Evolutionary conservation across 2,888 invertebrate genomes (phyloP).

Genomic region (Criorhina ranunculi): DNA sequence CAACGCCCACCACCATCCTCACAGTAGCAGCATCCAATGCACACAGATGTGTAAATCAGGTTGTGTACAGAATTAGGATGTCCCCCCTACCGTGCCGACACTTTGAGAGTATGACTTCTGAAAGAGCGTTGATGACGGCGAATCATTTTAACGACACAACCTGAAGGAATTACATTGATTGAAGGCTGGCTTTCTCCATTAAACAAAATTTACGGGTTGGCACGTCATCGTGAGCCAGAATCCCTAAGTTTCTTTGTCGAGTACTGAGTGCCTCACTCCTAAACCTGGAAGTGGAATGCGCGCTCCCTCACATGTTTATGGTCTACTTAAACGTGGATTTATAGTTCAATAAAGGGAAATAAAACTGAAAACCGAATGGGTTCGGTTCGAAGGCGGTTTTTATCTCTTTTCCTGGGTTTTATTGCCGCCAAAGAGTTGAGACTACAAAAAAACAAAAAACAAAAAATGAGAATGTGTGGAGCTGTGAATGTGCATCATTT

Average conservation of each 20-base stretch:
- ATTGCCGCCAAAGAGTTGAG: conserved; percentile 62
- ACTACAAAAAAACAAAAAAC: too few relatives aligned
- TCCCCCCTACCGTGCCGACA: conserved; percentile 13
- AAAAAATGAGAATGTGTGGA: neutral
- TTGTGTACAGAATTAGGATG: conserved; percentile 56
- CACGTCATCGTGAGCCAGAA: conserved; percentile 56
- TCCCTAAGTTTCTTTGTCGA: conserved; percentile 10
- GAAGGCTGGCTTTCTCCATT: conserved; percentile 59
- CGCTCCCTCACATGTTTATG: conserved; percentile 65
- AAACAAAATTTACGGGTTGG: conserved; percentile 62
- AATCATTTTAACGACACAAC: conserved; percentile 63
- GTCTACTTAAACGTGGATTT: conserved; percentile 67
- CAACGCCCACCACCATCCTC: conserved; percentile 41
- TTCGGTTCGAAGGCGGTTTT: conserved; percentile 53
- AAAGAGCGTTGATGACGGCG: conserved; percentile 20
- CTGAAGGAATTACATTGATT: conserved; percentile 69
- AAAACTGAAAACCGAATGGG: conserved; percentile 60
- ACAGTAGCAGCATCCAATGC: neutral
- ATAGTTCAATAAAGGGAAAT: conserved; percentile 68
- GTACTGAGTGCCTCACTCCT: conserved; percentile 4
- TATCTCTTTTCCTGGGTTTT: conserved; percentile 45
- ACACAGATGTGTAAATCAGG: conserved; percentile 60
- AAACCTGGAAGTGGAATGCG: conserved; percentile 11
- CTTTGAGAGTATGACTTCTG: conserved; percentile 26
- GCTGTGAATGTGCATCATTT: conserved; percentile 64